These are phyloP conservation scores for Pachypsylla venusta DNA, from an alignment of 1,140 invertebrate genomes.

Conservation along the genomic window DNA sequence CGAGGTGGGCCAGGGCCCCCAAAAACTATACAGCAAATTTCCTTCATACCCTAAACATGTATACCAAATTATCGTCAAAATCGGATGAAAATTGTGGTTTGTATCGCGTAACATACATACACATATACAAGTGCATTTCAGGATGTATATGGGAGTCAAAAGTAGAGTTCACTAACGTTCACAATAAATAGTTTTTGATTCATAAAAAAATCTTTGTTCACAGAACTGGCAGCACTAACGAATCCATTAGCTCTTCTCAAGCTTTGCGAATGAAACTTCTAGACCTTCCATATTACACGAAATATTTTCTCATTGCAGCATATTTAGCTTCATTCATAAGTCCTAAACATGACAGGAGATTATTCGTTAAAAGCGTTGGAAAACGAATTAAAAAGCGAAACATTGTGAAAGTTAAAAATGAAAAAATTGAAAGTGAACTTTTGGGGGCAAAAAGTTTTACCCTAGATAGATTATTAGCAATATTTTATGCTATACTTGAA, in stretches of 20 bases:
- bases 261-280: conserved; percentile 23
- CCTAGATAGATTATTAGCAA: conserved; percentile 68
- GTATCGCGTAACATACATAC: too few relatives aligned
- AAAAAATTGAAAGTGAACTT: conserved; percentile 32
- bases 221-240: background rate
- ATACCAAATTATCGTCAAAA: too few relatives aligned
- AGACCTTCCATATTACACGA: conserved; percentile 76
- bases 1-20: too few relatives aligned
- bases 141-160: too few relatives aligned
- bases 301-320: conserved; percentile 72
- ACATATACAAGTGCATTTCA: too few relatives aligned
- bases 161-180: too few relatives aligned
- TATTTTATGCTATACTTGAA: conserved; percentile 80
- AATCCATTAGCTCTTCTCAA: background rate
- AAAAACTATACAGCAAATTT: too few relatives aligned
- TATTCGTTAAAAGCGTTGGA: conserved; percentile 62
- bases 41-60: too few relatives aligned
- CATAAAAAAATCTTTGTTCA: too few relatives aligned
- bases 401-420: conserved; percentile 36
- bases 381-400: conserved; percentile 29
- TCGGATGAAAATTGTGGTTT: too few relatives aligned
- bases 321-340: conserved; percentile 85
- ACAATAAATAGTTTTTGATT: too few relatives aligned
- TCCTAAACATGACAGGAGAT: conserved; percentile 61
- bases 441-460: conserved; percentile 63